These are phyloP conservation scores for Paragorgia papillata DNA, from an alignment of 92 coral and sea anemone species.

Conservation along the genomic window DNA sequence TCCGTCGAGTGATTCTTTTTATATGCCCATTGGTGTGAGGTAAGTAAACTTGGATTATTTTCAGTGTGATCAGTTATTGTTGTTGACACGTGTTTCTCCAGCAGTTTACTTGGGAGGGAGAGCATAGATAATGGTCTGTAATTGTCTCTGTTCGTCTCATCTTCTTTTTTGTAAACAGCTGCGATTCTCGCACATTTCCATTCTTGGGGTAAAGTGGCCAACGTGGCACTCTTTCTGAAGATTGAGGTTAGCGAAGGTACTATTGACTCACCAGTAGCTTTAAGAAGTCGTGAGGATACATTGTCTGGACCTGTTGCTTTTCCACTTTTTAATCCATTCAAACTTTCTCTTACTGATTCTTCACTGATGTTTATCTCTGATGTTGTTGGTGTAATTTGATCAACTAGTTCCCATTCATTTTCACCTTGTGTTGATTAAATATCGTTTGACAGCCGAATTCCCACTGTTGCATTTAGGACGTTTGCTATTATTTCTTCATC, in stretches of 20 bases:
- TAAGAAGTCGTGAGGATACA: background rate
- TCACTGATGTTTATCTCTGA: slow-evolving; percentile 26
- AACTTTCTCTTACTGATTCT: slow-evolving; percentile 28
- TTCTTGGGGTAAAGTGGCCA: background rate
- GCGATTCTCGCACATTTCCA: background rate
- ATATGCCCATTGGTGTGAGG: no score
- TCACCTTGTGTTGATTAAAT: background rate
- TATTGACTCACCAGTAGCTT: background rate
- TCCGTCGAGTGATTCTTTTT: no score
- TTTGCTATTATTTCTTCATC: slow-evolving; percentile 42
- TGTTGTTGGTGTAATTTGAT: slow-evolving; percentile 31
- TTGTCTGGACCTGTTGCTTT: slow-evolving; percentile 36
- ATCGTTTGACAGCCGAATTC: slow-evolving; percentile 30
- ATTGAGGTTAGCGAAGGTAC: background rate
- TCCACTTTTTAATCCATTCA: slow-evolving; percentile 15
- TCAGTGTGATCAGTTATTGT: no score
- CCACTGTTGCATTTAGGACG: slow-evolving; percentile 47
- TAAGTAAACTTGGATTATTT: no score
- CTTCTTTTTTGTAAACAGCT: slow-evolving; percentile 3
- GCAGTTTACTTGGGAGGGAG: no score
- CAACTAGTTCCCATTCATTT: no score
- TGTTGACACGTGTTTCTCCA: no score
- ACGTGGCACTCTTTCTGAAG: background rate
- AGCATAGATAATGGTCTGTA: background rate
- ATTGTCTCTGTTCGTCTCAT: background rate